Conservation (phyloP, 2,888 invertebrate species). For the Drosophila barbarae region DNA sequence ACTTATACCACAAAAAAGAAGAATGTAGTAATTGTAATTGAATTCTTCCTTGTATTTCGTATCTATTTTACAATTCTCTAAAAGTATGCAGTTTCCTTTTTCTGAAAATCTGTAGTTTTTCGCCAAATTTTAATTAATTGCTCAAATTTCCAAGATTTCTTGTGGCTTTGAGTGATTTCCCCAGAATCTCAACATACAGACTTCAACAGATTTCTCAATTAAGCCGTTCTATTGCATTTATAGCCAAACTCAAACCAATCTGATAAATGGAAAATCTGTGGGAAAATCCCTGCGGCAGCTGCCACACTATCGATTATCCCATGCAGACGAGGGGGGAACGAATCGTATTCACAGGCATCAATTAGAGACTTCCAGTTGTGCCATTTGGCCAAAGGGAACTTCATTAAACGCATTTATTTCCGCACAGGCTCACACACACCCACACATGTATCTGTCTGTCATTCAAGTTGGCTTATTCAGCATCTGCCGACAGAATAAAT, state of each 20-base stretch:
- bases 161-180: background rate
- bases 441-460: conserved; percentile 32
- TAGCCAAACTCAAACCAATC: conserved; percentile 5
- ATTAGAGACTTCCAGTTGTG: conserved; percentile 56
- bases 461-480: conserved; percentile 44
- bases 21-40: background rate
- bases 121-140: background rate
- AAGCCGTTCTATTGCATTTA: background rate
- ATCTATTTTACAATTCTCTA: background rate
- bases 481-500: conserved; percentile 55
- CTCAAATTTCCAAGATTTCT: background rate
- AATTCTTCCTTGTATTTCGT: too few relatives aligned
- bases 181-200: background rate
- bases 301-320: conserved; percentile 33
- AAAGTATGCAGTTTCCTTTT: background rate
- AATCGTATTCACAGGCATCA: conserved; percentile 43
- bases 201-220: conserved; percentile 2
- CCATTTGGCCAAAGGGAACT: conserved; percentile 57
- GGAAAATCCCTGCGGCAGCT: conserved; percentile 21
- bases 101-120: background rate
- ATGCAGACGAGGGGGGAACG: background rate
- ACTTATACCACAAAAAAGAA: background rate
- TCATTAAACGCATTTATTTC: conserved; percentile 65
- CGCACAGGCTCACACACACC: conserved; percentile 11
- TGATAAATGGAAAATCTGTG: conserved; percentile 33